These are phyloP conservation scores for Liparis tanakae DNA, from an alignment of 2,797 vertebrate species.

Conservation along the genomic window DNA sequence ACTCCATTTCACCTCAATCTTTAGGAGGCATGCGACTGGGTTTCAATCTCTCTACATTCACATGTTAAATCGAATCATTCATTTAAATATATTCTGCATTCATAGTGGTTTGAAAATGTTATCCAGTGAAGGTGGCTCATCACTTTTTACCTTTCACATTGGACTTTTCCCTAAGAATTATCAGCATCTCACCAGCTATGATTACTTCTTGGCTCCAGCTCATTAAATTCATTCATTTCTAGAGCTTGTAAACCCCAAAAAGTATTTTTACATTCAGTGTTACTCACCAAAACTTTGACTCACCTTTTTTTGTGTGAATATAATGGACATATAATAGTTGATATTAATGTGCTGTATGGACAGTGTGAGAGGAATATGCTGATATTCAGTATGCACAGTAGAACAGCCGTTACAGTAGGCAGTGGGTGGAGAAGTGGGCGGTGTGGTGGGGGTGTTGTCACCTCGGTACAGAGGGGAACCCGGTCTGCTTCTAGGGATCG, in stretches of 20 bases:
- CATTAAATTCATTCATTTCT: constrained; percentile 20
- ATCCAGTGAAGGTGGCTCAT: constrained; percentile 24
- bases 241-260: constrained; percentile 5
- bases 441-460: background rate
- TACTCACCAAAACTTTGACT: background rate
- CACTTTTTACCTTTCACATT: constrained; percentile 36
- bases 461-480: background rate
- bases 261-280: constrained; percentile 6
- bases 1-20: constrained; percentile 28
- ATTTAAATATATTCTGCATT: constrained; percentile 19
- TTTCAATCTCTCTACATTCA: constrained; percentile 18
- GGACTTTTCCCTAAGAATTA: constrained; percentile 33
- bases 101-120: constrained; percentile 20
- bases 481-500: background rate
- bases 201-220: constrained; percentile 28
- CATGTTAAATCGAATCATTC: constrained; percentile 15
- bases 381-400: background rate
- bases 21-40: constrained; percentile 8
- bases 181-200: constrained; percentile 17
- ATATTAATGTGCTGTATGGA: background rate
- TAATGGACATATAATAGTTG: too few species aligned
- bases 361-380: background rate
- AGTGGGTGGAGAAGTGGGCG: background rate
- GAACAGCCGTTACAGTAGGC: background rate
- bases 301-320: too few species aligned